These are phyloP conservation scores for Eriosoma lanigerum DNA, from an alignment of 1,140 invertebrate species.

Conservation along the genomic window DNA sequence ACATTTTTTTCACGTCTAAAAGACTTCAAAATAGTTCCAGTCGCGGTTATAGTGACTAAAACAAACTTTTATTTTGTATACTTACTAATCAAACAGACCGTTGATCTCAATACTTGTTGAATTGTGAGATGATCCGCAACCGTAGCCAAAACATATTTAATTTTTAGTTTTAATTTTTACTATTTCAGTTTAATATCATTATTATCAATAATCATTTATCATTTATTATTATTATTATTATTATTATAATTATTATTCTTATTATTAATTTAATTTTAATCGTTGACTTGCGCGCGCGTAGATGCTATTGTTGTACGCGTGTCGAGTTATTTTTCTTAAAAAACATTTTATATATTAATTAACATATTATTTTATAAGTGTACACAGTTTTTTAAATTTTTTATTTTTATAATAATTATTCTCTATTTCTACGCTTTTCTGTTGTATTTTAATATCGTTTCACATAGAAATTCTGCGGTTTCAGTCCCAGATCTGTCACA, in stretches of 20 bases:
- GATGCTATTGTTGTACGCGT: no score
- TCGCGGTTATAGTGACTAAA: constrained; percentile 46
- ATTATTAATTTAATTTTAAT: neutral
- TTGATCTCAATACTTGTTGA: constrained; percentile 39
- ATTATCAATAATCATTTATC: no score
- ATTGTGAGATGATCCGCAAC: constrained; percentile 45
- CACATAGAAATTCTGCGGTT: constrained; percentile 49
- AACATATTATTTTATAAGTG: no score
- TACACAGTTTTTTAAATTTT: constrained; percentile 9
- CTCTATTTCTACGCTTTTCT: constrained; percentile 47
- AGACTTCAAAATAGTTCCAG: constrained; percentile 43
- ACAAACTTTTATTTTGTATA: constrained; percentile 6
- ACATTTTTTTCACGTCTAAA: constrained; percentile 34
- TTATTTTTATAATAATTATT: constrained; percentile 41
- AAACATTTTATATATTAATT: no score
- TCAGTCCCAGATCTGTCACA: constrained; percentile 48
- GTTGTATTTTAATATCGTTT: constrained; percentile 50
- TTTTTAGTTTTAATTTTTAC: constrained; percentile 35
- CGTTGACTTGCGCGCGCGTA: neutral
- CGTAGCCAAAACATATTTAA: constrained; percentile 43
- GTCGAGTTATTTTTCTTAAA: neutral
- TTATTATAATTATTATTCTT: neutral
- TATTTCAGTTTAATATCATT: constrained; percentile 24
- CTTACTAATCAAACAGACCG: constrained; percentile 44
- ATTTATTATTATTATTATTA: constrained; percentile 34